Evolutionary conservation across 2,888 invertebrate species (phyloP), one percentile per base, ranked within the genome.

Genomic region (Apamea monoglypha): DNA sequence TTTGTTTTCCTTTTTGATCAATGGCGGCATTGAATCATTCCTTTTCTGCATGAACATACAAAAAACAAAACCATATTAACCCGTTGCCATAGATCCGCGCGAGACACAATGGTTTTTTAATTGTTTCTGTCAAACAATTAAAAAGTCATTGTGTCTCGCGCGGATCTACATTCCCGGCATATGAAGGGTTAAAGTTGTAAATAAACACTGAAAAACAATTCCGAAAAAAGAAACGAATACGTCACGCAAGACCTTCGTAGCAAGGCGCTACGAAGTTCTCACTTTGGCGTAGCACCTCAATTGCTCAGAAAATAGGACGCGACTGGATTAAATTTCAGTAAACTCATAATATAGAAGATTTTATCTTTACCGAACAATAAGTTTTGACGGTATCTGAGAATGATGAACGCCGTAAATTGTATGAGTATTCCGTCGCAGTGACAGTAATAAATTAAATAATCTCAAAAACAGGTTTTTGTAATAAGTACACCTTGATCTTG

Each of bases 241-340:
- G n/a, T 32, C 7, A 32, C 4, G 10, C 32, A 32, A 56, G 21
- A 76, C 59, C 3, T 67, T 76, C 77, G 77, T 67, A 83, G 77
- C 83, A 53, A 44, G 2, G n/a, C 67, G 77, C 77, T 77, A 53
- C 77, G 77, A 82, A 44, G 1, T 36, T 67, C 61, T 44, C 59
- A 61, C 10, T 53, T 53, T 67, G 66, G n/a, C 80, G 83, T 77
- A 80, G 77, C 66, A 83, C 40, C 44, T 32, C 18, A n/a, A 67
- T 53, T 53, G 36, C 36, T 18, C 14, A 25, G n/a, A 67, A 67
- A 32, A 12, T 14, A 1, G 16, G 16, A 61, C n/a, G 18, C 44
- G 7, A 1, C 14, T 59, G 21, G 1, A 29, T n/a, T 0, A 25
- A 4, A 50, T 67, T 59, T 44, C n/a, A 36, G 10, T 1, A n/a